Evolutionary conservation across 2,888 invertebrate genomes (phyloP).

Genomic region (Coelopa pilipes): DNA sequence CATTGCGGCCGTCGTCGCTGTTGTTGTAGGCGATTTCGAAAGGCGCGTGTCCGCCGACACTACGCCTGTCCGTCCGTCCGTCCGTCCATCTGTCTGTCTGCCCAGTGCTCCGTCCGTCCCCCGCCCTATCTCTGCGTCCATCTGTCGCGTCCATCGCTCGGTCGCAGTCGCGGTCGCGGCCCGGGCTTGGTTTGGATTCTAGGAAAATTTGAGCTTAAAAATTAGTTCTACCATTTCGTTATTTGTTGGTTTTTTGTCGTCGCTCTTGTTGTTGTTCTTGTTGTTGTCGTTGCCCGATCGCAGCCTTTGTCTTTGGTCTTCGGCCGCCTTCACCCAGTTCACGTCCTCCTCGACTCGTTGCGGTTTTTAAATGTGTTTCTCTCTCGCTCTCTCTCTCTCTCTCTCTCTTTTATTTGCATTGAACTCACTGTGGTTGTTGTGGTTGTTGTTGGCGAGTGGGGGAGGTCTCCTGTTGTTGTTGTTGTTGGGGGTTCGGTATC

Average conservation of each 20-base stretch:
- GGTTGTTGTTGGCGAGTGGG: slow-evolving; percentile 17
- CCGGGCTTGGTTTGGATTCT: slow-evolving; percentile 18
- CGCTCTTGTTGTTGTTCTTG: not conserved
- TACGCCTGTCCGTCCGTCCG: slow-evolving; percentile 39
- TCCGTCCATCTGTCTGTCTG: not conserved
- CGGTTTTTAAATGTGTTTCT: slow-evolving; percentile 14
- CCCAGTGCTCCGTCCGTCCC: not conserved
- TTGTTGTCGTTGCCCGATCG: too few species aligned
- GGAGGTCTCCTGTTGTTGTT: too few species aligned
- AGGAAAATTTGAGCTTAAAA: slow-evolving; percentile 8
- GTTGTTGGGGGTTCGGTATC: slow-evolving; percentile 16
- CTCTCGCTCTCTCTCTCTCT: not conserved
- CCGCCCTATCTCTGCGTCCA: not conserved
- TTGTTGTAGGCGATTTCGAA: slow-evolving; percentile 17
- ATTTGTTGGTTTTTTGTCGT: not conserved
- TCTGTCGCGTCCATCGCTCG: too few species aligned
- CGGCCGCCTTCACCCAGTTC: slow-evolving; percentile 37
- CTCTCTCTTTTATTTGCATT: not conserved
- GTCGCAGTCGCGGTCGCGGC: too few species aligned
- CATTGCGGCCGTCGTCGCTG: not conserved
- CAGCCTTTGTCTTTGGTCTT: not conserved
- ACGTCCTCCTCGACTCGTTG: slow-evolving; percentile 36
- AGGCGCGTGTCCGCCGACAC: slow-evolving; percentile 66
- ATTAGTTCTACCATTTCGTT: too few species aligned
- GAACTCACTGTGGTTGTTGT: not conserved